Evolutionary conservation across 2,113 vertebrate species (phyloP), one percentile per base, ranked within the genome.

Genomic region (Leucopsar rothschildi): DNA sequence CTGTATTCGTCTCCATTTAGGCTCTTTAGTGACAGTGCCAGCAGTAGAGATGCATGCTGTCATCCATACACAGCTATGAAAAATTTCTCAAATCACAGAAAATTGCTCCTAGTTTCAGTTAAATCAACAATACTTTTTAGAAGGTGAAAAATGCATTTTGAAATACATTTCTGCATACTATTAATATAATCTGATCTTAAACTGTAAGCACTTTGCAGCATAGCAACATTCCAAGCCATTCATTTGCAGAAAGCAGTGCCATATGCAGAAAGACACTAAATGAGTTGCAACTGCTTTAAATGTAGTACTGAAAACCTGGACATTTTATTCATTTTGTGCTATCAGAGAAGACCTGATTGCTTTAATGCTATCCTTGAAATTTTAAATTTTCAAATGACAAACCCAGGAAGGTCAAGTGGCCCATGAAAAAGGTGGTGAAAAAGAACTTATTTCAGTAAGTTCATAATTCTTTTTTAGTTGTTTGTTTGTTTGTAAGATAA

Each of bases 41-140:
- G 70, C 80, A 65, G 94, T 61, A 69, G 93, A 88, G 88, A 81
- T 68, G 77, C 37, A 44, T 45, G 91, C 71, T 96, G 84, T 86
- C 21, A 1, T 91, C 90, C 93, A 86, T 92, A 92, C 86, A 71
- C 31, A 4, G 88, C 78, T 61, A 57, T 90, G 95, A 96, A 95
- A 96, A 94, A 95, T 95, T 82, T 92, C 89, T 91, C 86, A 88
- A 88, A 94, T 93, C 80, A 42, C 19, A 18, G 82, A 95, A 95
- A 88, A 95, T 93, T 92, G 86, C 88, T 92, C 47, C 86, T 86
- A 87, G 73, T 91, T 91, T 95, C 90, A 92, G 77, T 70, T 90
- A 92, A 90, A 91, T 87, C 83, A 89, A 73, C 77, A 55, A 42
- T 66, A 44, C 23, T 82, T 96, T 91, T 81, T 91, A 80, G 35